Conservation (phyloP, 2,888 invertebrate species). For the Noctua fimbriata region DNA sequence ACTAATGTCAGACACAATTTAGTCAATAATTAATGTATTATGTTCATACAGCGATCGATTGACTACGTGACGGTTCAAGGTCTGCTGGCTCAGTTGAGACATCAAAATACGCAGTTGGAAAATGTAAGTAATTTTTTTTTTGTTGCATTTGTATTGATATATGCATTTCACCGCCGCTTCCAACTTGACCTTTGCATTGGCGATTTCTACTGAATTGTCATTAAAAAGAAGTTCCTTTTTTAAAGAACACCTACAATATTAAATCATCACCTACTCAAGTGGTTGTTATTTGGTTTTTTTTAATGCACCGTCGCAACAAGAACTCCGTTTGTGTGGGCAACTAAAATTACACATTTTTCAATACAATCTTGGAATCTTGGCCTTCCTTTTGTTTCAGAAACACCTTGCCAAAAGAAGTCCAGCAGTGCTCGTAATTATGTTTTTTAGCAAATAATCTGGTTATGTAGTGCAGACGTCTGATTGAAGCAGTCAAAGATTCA, state of each 20-base stretch:
- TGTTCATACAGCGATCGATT: conserved; percentile 58
- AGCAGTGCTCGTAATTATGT: too few relatives aligned
- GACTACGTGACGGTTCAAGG: conserved; percentile 47
- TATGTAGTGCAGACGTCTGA: too few relatives aligned
- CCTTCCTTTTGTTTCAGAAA: too few relatives aligned
- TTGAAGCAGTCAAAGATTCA: too few relatives aligned
- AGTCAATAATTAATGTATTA: conserved; percentile 1
- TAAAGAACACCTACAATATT: too few relatives aligned
- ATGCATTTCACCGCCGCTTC: not conserved
- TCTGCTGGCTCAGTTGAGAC: conserved; percentile 51
- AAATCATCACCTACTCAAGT: not conserved
- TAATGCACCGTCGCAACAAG: not conserved
- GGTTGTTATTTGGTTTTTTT: not conserved
- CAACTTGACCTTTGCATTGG: not conserved
- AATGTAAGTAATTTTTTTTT: conserved; percentile 54
- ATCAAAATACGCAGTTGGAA: conserved; percentile 48
- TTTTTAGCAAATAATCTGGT: too few relatives aligned
- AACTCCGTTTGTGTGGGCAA: not conserved
- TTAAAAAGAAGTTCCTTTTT: not conserved
- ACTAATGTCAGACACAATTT: not conserved
- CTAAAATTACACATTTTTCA: not conserved
- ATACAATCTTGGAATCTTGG: not conserved
- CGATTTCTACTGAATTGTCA: too few relatives aligned
- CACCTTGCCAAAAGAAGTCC: too few relatives aligned
- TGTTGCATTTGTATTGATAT: not conserved